Conservation (phyloP, 2,797 vertebrate genomes). For the Acropternis orthonyx region DNA sequence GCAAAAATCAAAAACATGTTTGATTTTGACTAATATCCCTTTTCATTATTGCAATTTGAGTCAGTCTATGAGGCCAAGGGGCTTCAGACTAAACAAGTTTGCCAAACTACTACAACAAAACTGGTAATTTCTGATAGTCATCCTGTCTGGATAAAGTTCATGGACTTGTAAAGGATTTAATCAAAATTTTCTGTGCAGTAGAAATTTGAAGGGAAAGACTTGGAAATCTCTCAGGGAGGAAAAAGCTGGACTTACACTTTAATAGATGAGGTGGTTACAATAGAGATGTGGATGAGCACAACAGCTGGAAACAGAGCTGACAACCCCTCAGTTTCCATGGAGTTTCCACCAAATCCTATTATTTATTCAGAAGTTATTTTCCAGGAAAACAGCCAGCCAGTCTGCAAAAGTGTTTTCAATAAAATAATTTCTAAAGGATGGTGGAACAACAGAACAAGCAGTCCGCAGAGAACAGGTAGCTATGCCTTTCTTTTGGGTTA, state of each 20-base stretch:
- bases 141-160: not conserved
- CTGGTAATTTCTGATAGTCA: not conserved
- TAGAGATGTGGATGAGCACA: not conserved
- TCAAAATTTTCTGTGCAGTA: not conserved
- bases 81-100: not conserved
- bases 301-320: conserved; percentile 32
- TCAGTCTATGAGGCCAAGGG: not conserved
- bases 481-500: not conserved
- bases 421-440: not conserved
- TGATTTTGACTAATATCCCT: not conserved
- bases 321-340: conserved; percentile 5
- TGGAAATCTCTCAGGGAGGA: not conserved
- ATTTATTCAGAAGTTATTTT: conserved; percentile 55
- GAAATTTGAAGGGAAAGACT: not conserved
- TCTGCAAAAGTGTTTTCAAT: not conserved
- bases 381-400: conserved; percentile 26
- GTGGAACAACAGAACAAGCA: not conserved
- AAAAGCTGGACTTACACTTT: conserved; percentile 11
- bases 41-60: not conserved
- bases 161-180: not conserved
- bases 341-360: conserved; percentile 21
- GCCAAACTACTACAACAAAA: not conserved
- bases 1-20: conserved; percentile 9
- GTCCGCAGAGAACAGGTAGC: not conserved
- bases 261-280: not conserved